Conservation (phyloP, 35 echinoderm and acorn worm genomes). For the Ophiothrix spiculata region DNA sequence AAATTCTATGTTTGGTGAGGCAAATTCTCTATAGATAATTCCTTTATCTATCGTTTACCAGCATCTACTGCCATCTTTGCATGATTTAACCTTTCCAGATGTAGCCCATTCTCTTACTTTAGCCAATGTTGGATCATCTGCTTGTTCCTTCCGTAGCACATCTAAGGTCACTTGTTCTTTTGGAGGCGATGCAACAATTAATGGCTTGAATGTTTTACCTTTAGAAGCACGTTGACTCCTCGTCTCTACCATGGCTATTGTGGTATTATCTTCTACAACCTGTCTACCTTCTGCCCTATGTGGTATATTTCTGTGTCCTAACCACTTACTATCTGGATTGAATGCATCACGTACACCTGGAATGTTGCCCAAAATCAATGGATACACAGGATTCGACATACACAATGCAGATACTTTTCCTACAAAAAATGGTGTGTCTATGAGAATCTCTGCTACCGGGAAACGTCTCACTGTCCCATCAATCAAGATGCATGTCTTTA, state of each 20-base stretch:
- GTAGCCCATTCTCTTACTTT: not conserved
- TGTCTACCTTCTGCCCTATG: not conserved
- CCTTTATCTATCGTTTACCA: constrained; percentile 9
- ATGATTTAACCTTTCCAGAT: not conserved
- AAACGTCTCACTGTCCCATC: constrained; percentile 43
- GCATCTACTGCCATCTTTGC: not conserved
- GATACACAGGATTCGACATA: constrained; percentile 6
- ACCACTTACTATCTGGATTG: not conserved
- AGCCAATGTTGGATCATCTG: not conserved
- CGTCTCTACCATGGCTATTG: constrained; percentile 12
- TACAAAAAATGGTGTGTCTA: constrained; percentile 43
- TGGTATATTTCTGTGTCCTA: too few relatives aligned
- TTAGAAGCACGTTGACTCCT: not conserved
- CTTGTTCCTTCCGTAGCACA: not conserved
- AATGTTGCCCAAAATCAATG: not conserved
- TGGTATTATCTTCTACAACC: too few relatives aligned
- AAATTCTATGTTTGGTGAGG: constrained; percentile 28
- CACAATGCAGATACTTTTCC: not conserved
- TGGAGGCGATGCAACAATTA: not conserved
- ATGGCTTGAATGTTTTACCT: constrained; percentile 15
- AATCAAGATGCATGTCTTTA: constrained; percentile 29
- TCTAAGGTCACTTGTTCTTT: not conserved
- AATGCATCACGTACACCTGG: not conserved
- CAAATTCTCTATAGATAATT: constrained; percentile 39
- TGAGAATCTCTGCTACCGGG: constrained; percentile 25